A percentile compares a stretch with the other conserved stretches of the same genome.
These are phyloP conservation scores for Hybos culiciformis DNA, from an alignment of 2,888 invertebrate genomes.

Conservation along the genomic window DNA sequence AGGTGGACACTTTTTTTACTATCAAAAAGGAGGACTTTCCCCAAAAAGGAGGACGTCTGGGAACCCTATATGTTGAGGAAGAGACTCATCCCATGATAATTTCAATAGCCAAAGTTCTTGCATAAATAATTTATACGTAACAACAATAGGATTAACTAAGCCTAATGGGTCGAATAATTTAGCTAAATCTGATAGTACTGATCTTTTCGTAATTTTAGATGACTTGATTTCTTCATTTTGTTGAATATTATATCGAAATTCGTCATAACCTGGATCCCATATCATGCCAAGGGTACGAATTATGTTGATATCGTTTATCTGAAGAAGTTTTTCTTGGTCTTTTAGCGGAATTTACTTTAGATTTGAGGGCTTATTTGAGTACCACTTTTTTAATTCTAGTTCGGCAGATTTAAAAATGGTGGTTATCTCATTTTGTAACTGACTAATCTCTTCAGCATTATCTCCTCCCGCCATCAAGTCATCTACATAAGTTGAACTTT, in stretches of 20 bases:
- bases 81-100: constrained; percentile 10
- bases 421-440: not conserved
- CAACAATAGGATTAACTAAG: constrained; percentile 11
- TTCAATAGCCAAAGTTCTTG: constrained; percentile 11
- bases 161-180: constrained; percentile 13
- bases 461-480: not conserved
- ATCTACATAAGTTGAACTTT: not conserved
- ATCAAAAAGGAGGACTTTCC: too few species aligned
- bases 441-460: not conserved
- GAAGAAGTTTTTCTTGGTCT: not conserved
- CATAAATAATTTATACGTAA: constrained; percentile 10
- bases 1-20: too few species aligned
- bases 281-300: constrained; percentile 10
- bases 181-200: constrained; percentile 8
- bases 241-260: constrained; percentile 1
- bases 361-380: not conserved
- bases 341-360: not conserved
- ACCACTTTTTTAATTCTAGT: not conserved
- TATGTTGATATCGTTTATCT: constrained; percentile 2
- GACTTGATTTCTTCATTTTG: not conserved
- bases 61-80: constrained; percentile 8
- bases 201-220: constrained; percentile 7
- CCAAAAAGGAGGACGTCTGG: too few species aligned
- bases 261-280: constrained; percentile 8
- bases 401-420: not conserved